A percentile compares a stretch with the other conserved stretches of the same genome.
phyloP scores from a whole-genome alignment of 2,888 invertebrate genomes.

The Andrena bucephala region DNA sequence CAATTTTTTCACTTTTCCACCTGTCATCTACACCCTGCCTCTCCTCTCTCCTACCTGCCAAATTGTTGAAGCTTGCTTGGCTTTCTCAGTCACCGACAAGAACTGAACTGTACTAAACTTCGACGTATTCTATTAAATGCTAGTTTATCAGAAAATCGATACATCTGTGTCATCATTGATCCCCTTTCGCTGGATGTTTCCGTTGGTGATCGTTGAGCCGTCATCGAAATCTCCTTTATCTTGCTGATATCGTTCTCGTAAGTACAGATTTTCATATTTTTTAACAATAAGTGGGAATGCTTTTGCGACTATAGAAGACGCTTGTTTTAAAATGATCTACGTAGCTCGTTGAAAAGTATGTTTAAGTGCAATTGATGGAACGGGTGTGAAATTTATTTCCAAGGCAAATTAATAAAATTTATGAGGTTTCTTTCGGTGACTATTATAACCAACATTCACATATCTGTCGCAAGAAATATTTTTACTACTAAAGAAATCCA shows the following conservation, averaged over 20 bases:
- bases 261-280: constrained; percentile 42
- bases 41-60: constrained; percentile 27
- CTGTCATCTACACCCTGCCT: background rate
- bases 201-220: background rate
- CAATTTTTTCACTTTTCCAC: background rate
- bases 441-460: background rate
- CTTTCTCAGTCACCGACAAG: constrained; percentile 68
- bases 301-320: background rate
- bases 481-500: background rate
- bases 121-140: constrained; percentile 82
- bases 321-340: too few relatives aligned
- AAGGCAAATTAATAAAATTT: too few relatives aligned
- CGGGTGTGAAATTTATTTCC: too few relatives aligned
- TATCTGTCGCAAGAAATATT: background rate
- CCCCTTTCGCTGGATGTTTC: background rate
- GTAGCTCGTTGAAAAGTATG: background rate
- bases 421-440: too few relatives aligned
- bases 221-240: background rate
- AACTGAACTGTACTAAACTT: constrained; percentile 80
- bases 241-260: constrained; percentile 29
- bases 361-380: background rate
- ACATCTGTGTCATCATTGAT: constrained; percentile 38
- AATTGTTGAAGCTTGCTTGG: constrained; percentile 71
- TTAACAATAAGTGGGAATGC: background rate
- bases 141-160: constrained; percentile 79